Conservation (phyloP, 2,888 invertebrate genomes). For the Meandrusa payeni region DNA sequence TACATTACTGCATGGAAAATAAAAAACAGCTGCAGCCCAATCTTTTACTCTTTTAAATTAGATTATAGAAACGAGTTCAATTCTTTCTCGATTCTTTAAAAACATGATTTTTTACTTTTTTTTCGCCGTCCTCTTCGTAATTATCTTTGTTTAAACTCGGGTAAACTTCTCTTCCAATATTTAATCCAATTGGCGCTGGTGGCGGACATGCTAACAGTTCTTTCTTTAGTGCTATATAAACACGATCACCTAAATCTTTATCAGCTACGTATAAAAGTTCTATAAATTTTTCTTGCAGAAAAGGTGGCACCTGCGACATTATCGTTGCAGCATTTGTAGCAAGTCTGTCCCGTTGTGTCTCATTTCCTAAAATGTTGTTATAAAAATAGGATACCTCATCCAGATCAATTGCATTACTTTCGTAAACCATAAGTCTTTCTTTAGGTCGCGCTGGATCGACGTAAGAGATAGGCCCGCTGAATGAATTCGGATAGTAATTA, state of each 20-base stretch:
- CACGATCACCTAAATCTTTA: conserved; percentile 4
- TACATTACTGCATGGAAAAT: too few relatives aligned
- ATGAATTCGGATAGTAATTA: conserved; percentile 97
- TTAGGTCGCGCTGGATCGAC: conserved; percentile 58
- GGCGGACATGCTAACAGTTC: not conserved
- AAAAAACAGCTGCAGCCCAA: too few relatives aligned
- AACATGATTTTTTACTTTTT: too few relatives aligned
- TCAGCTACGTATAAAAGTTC: conserved; percentile 13
- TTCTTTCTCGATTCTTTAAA: too few relatives aligned
- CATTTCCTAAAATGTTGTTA: conserved; percentile 48
- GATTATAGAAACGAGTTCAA: too few relatives aligned
- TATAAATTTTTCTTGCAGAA: conserved; percentile 77
- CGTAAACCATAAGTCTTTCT: conserved; percentile 35
- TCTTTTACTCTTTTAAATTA: too few relatives aligned
- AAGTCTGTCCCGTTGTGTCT: conserved; percentile 31
- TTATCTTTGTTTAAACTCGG: not conserved
- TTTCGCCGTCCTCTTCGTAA: not conserved
- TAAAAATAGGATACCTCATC: conserved; percentile 88
- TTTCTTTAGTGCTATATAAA: conserved; percentile 1
- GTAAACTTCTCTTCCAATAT: conserved; percentile 3
- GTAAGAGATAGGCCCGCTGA: conserved; percentile 88
- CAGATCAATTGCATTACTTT: conserved; percentile 46
- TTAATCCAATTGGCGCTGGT: not conserved
- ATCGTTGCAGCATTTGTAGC: conserved; percentile 33
- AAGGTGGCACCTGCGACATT: conserved; percentile 34